phyloP scores from a whole-genome alignment of 2,888 invertebrate genomes.

The Drosophila helvetica region DNA sequence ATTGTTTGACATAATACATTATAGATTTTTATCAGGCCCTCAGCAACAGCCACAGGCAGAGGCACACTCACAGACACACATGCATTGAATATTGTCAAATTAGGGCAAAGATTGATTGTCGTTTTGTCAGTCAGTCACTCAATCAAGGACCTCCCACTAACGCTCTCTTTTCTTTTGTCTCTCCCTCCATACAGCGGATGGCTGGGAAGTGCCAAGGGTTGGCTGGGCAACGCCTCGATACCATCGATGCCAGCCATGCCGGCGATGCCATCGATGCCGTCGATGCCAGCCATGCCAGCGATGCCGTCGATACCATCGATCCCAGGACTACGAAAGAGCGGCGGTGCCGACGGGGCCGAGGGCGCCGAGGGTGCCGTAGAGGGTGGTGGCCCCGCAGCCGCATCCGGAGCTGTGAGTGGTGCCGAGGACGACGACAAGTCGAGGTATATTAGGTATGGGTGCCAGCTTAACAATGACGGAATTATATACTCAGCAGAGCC shows the following conservation, averaged over 20 bases:
- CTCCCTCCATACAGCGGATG: slow-evolving; percentile 86
- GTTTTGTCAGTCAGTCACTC: slow-evolving; percentile 45
- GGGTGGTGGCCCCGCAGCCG: slow-evolving; percentile 60
- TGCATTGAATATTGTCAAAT: slow-evolving; percentile 58
- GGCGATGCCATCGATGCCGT: slow-evolving; percentile 84
- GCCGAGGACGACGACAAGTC: slow-evolving; percentile 94
- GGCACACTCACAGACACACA: slow-evolving; percentile 25
- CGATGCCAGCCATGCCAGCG: slow-evolving; percentile 82
- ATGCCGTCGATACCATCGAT: slow-evolving; percentile 85
- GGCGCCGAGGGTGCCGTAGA: slow-evolving; percentile 81
- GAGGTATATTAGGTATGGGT: slow-evolving; percentile 91
- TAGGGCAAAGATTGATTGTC: slow-evolving; percentile 64
- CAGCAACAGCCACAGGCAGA: slow-evolving; percentile 17
- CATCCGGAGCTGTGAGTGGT: slow-evolving; percentile 78
- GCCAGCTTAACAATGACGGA: slow-evolving; percentile 84
- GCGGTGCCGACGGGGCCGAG: slow-evolving; percentile 79
- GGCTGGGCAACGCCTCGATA: slow-evolving; percentile 87
- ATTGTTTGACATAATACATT: slow-evolving; percentile 57
- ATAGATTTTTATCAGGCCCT: slow-evolving; percentile 48
- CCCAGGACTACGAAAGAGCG: slow-evolving; percentile 90
- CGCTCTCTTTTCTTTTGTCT: slow-evolving; percentile 6
- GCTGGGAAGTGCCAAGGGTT: slow-evolving; percentile 94
- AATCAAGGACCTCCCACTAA: slow-evolving; percentile 35
- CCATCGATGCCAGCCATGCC: slow-evolving; percentile 84
- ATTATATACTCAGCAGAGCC: slow-evolving; percentile 71